Base-by-base conservation (phyloP, 2,113 vertebrate genomes). In the Ascaphus truei region DNA sequence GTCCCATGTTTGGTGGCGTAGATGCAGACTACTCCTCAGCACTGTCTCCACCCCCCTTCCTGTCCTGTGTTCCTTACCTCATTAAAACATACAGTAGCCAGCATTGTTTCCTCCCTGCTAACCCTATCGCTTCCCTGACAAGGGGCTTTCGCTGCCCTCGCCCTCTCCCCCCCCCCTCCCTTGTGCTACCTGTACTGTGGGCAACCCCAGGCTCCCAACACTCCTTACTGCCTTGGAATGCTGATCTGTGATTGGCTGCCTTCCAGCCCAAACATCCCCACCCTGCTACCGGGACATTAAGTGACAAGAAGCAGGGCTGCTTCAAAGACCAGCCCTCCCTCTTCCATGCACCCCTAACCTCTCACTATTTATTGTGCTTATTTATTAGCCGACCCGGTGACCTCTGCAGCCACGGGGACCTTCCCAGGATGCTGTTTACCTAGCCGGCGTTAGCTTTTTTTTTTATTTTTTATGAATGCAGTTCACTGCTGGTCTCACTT, bases 261-360 rank as follows among this genome's bases (percentile, higher is more conserved):
- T 55, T 79, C 83, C 81, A 80, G 76, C 72, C 81, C 79, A 81
- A 79, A 80, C 75, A 79, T 75, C 77, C 65, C 80, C 79, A 71
- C 77, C 85, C 79, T 27, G 13, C 26, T 43, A 13, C 60, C 69
- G 41, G 68, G 50, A 80, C 79, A 75, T 62, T 30, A 58, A 26
- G 73, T 80, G 79, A 77, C 84, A 82, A 81, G 77, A 77, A 68
- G 27, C 59, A 79, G 33, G 48, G 74, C 72, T 3, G 25, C 63
- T 51, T 50, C 66, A 60, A 60, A 69, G 56, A 13, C 13, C 29
- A 7, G 20, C 47, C 33, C 48, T 27, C 23, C 31, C 23, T 37
- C 34, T 4, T 15, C 7, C 1, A 15, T 41, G 26, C 25, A 43
- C 37, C 64, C 71, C 58, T 45, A 61, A 10, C 50, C 57, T 2